Percentiles rank a stretch among this genome's conserved stretches.
Evolutionary conservation across 2,888 invertebrate species (phyloP).

Genomic region (Ochropleura plecta): DNA sequence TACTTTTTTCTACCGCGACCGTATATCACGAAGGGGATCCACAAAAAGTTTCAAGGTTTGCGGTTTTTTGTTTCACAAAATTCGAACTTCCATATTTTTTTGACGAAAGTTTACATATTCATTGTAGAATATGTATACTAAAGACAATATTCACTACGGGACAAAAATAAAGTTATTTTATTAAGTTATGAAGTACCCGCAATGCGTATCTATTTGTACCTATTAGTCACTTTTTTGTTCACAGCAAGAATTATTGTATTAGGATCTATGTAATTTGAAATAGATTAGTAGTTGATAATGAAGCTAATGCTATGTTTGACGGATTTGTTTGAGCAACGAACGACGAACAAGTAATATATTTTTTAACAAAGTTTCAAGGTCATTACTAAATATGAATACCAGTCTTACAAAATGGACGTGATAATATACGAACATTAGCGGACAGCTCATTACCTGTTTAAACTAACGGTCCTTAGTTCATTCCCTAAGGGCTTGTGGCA

Average conservation of each 20-base stretch:
- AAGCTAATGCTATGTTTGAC: constrained; percentile 7
- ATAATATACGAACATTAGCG: neutral
- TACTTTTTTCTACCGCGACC: constrained; percentile 42
- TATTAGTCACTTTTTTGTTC: neutral
- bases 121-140: constrained; percentile 1
- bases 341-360: neutral
- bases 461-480: constrained; percentile 5
- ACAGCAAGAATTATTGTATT: neutral
- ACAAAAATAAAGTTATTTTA: neutral
- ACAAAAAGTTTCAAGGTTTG: constrained; percentile 58
- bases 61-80: constrained; percentile 55
- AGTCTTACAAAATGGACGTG: neutral
- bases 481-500: constrained; percentile 2
- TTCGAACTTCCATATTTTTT: constrained; percentile 50
- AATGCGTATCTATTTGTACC: neutral
- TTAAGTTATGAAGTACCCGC: neutral
- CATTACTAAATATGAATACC: neutral
- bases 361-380: neutral
- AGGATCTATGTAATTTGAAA: constrained; percentile 16
- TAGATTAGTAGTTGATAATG: constrained; percentile 11
- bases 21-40: constrained; percentile 42
- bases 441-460: neutral
- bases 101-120: neutral
- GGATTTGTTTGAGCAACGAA: neutral
- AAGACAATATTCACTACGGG: neutral